Percentiles rank a stretch among this genome's conserved stretches.
These are phyloP conservation scores for Neuroterus valhalla DNA, from an alignment of 1,140 invertebrate species.

Conservation along the genomic window DNA sequence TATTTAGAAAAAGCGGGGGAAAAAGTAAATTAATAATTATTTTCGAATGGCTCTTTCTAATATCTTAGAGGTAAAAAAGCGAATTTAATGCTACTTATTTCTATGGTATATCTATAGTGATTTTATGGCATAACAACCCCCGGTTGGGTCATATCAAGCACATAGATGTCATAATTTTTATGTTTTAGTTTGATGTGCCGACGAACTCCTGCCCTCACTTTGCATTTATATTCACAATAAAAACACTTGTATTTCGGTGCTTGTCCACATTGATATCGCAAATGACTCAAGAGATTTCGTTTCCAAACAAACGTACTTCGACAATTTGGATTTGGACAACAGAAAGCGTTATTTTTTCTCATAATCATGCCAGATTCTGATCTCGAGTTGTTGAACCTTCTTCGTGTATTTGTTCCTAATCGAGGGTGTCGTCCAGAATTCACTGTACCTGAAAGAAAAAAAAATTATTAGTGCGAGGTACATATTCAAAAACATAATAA, in stretches of 20 bases:
- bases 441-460: constrained; percentile 4
- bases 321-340: constrained; percentile 40
- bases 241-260: constrained; percentile 71
- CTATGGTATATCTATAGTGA: background rate
- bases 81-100: no score
- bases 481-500: no score
- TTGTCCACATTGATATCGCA: constrained; percentile 71
- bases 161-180: constrained; percentile 43
- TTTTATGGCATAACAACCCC: constrained; percentile 1
- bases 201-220: constrained; percentile 53
- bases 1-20: no score
- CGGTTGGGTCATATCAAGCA: constrained; percentile 5
- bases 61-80: no score
- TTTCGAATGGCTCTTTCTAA: no score
- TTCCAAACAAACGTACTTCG: constrained; percentile 54
- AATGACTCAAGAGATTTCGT: constrained; percentile 68
- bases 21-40: no score
- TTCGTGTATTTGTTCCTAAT: background rate
- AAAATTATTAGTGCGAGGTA: background rate
- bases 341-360: constrained; percentile 30
- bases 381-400: background rate
- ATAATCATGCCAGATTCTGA: background rate
- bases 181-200: constrained; percentile 67
- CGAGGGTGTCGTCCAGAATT: background rate
- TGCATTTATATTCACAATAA: constrained; percentile 63